Evolutionary conservation across 1,140 invertebrate genomes (phyloP), one percentile per base, ranked within the genome.

Genomic region (Lepidostoma basale): DNA sequence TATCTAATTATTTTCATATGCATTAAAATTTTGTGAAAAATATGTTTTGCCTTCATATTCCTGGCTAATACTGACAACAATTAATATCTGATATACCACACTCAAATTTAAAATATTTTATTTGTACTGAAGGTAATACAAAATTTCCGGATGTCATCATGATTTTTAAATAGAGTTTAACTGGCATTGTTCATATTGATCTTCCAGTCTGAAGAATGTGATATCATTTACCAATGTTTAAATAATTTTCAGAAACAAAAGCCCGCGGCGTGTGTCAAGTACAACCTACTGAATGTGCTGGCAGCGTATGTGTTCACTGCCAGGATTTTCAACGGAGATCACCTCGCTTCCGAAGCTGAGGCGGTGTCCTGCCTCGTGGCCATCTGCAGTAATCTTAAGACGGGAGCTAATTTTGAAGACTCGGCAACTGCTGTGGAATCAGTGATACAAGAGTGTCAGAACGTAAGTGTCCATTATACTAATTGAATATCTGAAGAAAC

Each of bases 301-400:
- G 82, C 85, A 18, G 83, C 89, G 10, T 93, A 92, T 76, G 83
- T 84, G 1, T 89, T 88, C 59, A 83, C 83, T 9, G 79, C 83
- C 26, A 79, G 90, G 16, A 88, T 88, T 76, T 91, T 89, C 72
- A 88, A 89, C 75, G 90, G 90, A 20, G 90, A 92, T 73, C 83
- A 88, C 76, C 73, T 78, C n/a, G 80, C 86, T 25, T 87, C 86
- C 74, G 68, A 85, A 6, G 73, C 80, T 3, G 90, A 92, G 77
- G 83, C 85, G 8, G 75, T 81, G 0, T 76, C 79, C 18, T 83
- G 85, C 70, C 78, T 91, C 18, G 75, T 88, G 1, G 81, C 83
- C 59, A 76, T 91, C 14, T 88, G 87, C 72, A 78, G 83, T 5
- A 88, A 86, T 74, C 77, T 92, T 3, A 84, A 83, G 49, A 75